A percentile compares a stretch with the other conserved stretches of the same genome.
These are phyloP conservation scores for Drosophila chauvacae DNA, from an alignment of 1,140 invertebrate species.

Conservation along the genomic window DNA sequence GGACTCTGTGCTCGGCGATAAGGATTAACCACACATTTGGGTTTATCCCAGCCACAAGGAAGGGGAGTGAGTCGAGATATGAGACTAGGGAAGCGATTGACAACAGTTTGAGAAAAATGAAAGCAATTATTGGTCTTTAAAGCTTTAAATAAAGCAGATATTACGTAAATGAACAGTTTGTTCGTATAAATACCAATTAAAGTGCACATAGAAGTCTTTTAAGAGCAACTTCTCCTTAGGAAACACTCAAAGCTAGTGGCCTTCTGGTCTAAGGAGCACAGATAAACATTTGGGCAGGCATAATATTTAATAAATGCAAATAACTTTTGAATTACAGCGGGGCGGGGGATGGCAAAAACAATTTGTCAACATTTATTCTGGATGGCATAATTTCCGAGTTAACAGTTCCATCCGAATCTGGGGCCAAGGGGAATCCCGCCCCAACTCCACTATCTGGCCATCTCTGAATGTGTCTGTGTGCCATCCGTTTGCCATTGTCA, in stretches of 20 bases:
- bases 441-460: slow-evolving; percentile 12
- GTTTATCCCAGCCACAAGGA: slow-evolving; percentile 10
- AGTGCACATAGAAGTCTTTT: neutral
- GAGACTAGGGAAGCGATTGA: neutral
- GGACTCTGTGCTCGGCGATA: slow-evolving; percentile 26
- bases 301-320: slow-evolving; percentile 43
- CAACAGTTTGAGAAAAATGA: slow-evolving; percentile 21
- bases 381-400: slow-evolving; percentile 60
- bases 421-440: slow-evolving; percentile 15
- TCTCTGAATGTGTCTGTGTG: slow-evolving; percentile 26
- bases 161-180: neutral
- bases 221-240: neutral
- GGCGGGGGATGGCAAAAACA: slow-evolving; percentile 33
- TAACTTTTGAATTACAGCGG: slow-evolving; percentile 18
- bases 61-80: neutral
- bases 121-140: neutral
- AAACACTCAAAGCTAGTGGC: neutral
- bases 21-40: slow-evolving; percentile 42
- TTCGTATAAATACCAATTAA: too few species aligned
- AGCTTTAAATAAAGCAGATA: neutral
- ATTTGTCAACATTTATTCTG: slow-evolving; percentile 61
- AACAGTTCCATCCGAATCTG: slow-evolving; percentile 43
- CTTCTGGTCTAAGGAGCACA: neutral
- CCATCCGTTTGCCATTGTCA: slow-evolving; percentile 62
- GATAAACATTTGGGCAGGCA: slow-evolving; percentile 15